A percentile compares a stretch with the other conserved stretches of the same genome.
Conservation (phyloP, 2,797 vertebrate genomes). For the Babyrousa celebensis region DNA sequence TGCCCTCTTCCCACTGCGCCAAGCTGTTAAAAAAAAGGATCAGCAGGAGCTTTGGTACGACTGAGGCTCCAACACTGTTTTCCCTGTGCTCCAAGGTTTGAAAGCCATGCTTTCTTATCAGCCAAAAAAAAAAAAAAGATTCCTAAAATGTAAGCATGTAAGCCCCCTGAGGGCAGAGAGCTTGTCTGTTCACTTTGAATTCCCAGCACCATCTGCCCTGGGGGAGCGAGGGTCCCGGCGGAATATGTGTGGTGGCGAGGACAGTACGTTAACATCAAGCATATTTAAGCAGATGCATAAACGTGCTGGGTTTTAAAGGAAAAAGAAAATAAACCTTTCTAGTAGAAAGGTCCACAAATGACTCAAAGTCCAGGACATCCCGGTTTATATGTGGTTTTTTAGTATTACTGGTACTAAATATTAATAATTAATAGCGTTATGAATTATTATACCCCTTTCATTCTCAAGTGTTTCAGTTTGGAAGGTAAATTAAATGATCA, state of each 20-base stretch:
- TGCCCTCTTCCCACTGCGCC: background rate
- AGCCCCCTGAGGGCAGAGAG: background rate
- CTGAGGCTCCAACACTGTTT: background rate
- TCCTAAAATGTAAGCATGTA: background rate
- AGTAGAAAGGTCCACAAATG: constrained; percentile 29
- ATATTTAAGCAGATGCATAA: background rate
- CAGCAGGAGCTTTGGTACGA: background rate
- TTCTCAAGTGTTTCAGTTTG: constrained; percentile 19
- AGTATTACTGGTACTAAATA: no score
- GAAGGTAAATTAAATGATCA: background rate
- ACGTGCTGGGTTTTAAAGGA: background rate
- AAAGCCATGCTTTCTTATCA: background rate
- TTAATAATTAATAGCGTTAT: no score
- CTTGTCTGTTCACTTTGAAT: background rate
- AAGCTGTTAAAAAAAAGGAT: background rate
- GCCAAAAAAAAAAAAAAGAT: background rate
- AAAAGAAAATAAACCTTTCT: background rate
- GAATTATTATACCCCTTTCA: background rate
- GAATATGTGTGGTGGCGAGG: no score
- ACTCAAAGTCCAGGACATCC: background rate
- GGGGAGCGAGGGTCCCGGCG: background rate
- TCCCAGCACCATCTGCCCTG: background rate
- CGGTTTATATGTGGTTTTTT: background rate
- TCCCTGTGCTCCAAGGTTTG: background rate
- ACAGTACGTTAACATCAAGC: background rate